Conservation (phyloP, 2,797 vertebrate genomes). For the Aphelocoma californica region DNA sequence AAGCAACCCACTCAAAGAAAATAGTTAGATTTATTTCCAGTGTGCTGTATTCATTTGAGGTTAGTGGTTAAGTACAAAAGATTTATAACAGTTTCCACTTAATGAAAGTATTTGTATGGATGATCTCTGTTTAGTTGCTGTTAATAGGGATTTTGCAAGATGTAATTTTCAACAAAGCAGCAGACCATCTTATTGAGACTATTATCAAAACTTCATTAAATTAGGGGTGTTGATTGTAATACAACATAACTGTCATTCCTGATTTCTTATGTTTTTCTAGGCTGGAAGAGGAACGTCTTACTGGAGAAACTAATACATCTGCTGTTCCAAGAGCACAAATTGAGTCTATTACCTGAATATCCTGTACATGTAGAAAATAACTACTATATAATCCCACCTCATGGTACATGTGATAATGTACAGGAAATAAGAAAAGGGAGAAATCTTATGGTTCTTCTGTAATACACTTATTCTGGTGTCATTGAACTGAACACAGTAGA, state of each 20-base stretch:
- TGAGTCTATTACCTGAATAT: constrained; percentile 18
- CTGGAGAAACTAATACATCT: not conserved
- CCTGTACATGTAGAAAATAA: constrained; percentile 1
- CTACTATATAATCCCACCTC: not conserved
- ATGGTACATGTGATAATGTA: constrained; percentile 7
- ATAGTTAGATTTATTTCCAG: constrained; percentile 16
- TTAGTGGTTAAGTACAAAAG: constrained; percentile 51
- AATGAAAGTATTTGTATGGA: constrained; percentile 7
- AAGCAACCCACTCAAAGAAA: constrained; percentile 18
- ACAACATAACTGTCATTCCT: not conserved
- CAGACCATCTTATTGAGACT: not conserved
- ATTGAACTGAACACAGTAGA: not conserved
- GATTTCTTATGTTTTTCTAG: not conserved
- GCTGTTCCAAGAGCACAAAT: not conserved
- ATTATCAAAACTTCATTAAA: not conserved
- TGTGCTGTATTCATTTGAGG: constrained; percentile 24
- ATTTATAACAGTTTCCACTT: constrained; percentile 28
- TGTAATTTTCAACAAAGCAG: not conserved
- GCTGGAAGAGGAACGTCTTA: not conserved
- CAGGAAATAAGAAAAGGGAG: not conserved
- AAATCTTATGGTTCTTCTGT: not conserved
- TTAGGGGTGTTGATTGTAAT: not conserved
- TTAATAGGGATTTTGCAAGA: not conserved
- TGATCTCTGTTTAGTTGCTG: not conserved
- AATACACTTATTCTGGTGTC: not conserved